Conservation (phyloP, 2,113 vertebrate species). For the Abramis brama region DNA sequence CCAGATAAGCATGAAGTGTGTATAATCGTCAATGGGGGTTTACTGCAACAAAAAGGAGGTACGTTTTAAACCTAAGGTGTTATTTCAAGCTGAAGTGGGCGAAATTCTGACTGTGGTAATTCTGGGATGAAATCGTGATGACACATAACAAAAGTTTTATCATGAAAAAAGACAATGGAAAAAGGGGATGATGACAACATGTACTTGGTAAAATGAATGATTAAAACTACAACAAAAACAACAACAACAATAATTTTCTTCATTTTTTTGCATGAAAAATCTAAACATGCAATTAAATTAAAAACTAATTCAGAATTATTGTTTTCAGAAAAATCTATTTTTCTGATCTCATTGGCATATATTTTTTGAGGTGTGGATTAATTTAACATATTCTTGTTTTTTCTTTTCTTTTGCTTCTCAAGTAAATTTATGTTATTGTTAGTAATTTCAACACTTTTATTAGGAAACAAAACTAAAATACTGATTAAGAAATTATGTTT, state of each 20-base stretch:
- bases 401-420: background rate
- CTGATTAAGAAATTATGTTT: no score
- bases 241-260: background rate
- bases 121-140: background rate
- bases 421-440: background rate
- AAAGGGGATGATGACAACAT: background rate
- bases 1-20: slow-evolving; percentile 37
- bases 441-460: background rate
- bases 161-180: background rate
- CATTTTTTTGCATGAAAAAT: background rate
- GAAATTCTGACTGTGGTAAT: background rate
- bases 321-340: background rate
- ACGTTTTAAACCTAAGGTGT: background rate
- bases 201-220: background rate
- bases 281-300: background rate
- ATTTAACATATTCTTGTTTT: background rate
- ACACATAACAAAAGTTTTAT: background rate
- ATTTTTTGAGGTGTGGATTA: background rate
- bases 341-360: background rate
- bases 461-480: no score
- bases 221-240: background rate
- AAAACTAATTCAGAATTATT: background rate
- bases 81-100: background rate
- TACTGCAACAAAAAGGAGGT: background rate
- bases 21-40: slow-evolving; percentile 32